Base-by-base conservation (phyloP, 2,888 invertebrate species). In the Chymomyza procnemis region DNA sequence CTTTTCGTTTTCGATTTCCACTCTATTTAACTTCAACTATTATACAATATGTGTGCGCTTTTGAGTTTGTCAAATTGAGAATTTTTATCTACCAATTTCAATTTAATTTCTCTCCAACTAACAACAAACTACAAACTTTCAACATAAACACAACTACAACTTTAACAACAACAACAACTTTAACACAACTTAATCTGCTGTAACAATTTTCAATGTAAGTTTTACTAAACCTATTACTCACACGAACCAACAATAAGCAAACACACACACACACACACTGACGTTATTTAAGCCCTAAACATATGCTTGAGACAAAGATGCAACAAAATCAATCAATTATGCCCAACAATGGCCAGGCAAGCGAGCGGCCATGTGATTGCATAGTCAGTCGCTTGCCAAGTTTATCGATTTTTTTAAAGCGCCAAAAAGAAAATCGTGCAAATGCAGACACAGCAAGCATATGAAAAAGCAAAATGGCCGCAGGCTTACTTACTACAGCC, bases 321-420 rank as follows among this genome's bases (percentile, higher is more conserved):
- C 66, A 63, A 52, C 69, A 54, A 83, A 79, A 83, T 80, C 84
- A 83, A 79, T 80, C 69, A 58, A 4, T 65, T 14, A 30, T 22
- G 18, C 59, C 19, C 52, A 46, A n/a, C 16, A 21, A 16, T 22
- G 4, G 14, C 26, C 63, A 26, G 26, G 47, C n/a, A n/a, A n/a
- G n/a, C n/a, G n/a, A n/a, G n/a, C n/a, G 4, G 18, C 58, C 46
- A 56, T 65, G 61, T 69, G 50, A 30, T 41, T 66, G 66, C 21
- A 61, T 63, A 55, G 41, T 61, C 41, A 26, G n/a, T n/a, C n/a
- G n/a, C n/a, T 12, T 63, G 63, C 65, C 62, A 64, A 48, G 59
- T 21, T 65, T 74, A 82, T 82, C 73, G 81, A 82, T 82, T 82
- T 86, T 84, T 73, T 50, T n/a, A n/a, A n/a, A 41, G 34, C 34